Evolutionary conservation across 2,113 vertebrate species (phyloP), one percentile per base, ranked within the genome.

Genomic region (Amazona vittata): DNA sequence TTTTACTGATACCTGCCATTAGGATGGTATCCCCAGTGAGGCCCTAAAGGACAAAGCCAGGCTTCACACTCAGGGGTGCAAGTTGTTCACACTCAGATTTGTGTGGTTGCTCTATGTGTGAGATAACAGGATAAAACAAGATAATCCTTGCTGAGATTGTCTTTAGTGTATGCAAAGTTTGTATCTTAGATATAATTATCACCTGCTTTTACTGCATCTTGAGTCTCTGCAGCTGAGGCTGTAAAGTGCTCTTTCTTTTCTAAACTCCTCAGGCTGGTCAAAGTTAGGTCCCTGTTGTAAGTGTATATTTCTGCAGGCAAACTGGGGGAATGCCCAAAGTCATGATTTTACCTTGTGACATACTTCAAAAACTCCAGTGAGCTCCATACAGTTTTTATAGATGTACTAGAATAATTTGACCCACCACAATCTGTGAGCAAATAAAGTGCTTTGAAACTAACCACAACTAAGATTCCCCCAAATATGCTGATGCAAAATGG

Each of bases 101-200:
- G 15, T 85, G 50, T 93, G 78, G 70, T 73, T 0, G 0, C 25
- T 68, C 57, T 46, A 10, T 50, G 53, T 0, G 0, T 26, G 44
- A 86, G 80, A 43, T 80, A 95, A 63, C 33, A 47, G 75, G 55
- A 64, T 73, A 80, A 93, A 86, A 26, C 17, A 21, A 63, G 70
- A 37, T 65, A 69, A 55, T 80, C 53, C 33, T 88, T 67, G 20
- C 68, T 31, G 68, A 83, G 71, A 63, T 63, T 88, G 64, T 22
- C 6, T 53, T 76, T 35, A 47, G 75, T n/a, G 50, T 59, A 74
- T 88, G 83, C 59, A 73, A 55, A 63, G 73, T 78, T 93, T 78
- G 63, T 80, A 28, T 83, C 35, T 81, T 35, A 35, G 68, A 19
- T 78, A 76, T 31, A 80, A 59, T 86, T 92, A 91, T 55, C 76